phyloP scores from a whole-genome alignment of 2,113 vertebrate species.

The Gymnarchus niloticus region DNA sequence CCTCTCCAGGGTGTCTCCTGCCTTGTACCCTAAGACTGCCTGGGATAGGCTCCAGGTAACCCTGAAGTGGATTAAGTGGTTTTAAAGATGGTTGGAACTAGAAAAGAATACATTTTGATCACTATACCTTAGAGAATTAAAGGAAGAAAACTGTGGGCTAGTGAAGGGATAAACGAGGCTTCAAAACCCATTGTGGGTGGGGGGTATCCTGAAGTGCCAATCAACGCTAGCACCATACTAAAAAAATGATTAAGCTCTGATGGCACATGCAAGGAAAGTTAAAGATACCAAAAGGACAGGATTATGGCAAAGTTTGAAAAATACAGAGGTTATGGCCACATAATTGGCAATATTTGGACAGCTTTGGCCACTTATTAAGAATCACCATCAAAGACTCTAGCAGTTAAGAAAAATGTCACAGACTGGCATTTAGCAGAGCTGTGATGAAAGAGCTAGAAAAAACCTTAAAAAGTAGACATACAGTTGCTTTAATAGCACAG shows the following conservation, averaged over 20 bases:
- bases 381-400: background rate
- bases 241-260: background rate
- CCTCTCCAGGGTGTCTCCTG: too few relatives aligned
- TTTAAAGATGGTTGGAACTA: too few relatives aligned
- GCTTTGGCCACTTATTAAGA: background rate
- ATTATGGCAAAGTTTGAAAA: background rate
- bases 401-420: background rate
- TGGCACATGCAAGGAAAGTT: background rate
- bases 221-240: too few relatives aligned
- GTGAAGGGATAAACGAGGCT: background rate
- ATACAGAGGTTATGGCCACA: background rate
- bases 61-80: too few relatives aligned
- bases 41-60: too few relatives aligned
- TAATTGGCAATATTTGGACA: background rate
- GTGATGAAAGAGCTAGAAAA: too few relatives aligned
- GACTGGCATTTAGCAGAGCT: background rate
- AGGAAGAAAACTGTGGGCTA: background rate
- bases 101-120: background rate
- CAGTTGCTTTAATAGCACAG: background rate
- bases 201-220: too few relatives aligned
- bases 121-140: too few relatives aligned
- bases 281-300: background rate
- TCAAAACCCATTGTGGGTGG: background rate
- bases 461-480: too few relatives aligned
- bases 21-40: too few relatives aligned